A percentile compares a stretch with the other conserved stretches of the same genome.
phyloP scores from a whole-genome alignment of 2,113 vertebrate species.

The Ariopsis seemanni region DNA sequence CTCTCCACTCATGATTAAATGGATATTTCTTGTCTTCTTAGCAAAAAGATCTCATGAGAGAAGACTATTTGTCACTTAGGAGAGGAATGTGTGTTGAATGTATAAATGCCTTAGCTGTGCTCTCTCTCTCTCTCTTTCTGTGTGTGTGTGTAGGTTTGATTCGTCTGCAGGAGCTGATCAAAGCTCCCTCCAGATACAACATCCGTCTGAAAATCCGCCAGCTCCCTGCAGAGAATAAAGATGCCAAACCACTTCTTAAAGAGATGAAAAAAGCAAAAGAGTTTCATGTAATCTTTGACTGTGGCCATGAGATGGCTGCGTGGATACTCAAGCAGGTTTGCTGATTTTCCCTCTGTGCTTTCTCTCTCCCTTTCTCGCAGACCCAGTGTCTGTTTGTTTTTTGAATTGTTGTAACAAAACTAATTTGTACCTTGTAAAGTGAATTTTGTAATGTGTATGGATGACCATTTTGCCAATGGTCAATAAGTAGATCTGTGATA shows the following conservation, averaged over 20 bases:
- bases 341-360: constrained; percentile 30
- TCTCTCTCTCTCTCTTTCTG: background rate
- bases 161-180: constrained; percentile 97
- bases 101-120: background rate
- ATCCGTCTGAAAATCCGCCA: constrained; percentile 97
- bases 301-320: constrained; percentile 96
- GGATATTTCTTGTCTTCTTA: background rate
- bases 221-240: constrained; percentile 92
- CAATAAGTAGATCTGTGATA: background rate
- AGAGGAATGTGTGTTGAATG: background rate
- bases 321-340: constrained; percentile 95
- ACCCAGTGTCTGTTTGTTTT: background rate
- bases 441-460: background rate
- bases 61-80: background rate
- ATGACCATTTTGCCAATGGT: background rate
- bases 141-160: constrained; percentile 87
- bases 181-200: constrained; percentile 95
- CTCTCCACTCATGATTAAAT: background rate
- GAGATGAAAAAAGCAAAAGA: constrained; percentile 99
- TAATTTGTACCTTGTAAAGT: background rate
- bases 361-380: constrained; percentile 31
- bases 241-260: constrained; percentile 95
- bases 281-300: constrained; percentile 97
- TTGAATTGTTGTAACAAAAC: background rate
- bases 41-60: background rate